These are phyloP conservation scores for Fregetta grallaria DNA, from an alignment of 2,113 vertebrate species.

Conservation along the genomic window DNA sequence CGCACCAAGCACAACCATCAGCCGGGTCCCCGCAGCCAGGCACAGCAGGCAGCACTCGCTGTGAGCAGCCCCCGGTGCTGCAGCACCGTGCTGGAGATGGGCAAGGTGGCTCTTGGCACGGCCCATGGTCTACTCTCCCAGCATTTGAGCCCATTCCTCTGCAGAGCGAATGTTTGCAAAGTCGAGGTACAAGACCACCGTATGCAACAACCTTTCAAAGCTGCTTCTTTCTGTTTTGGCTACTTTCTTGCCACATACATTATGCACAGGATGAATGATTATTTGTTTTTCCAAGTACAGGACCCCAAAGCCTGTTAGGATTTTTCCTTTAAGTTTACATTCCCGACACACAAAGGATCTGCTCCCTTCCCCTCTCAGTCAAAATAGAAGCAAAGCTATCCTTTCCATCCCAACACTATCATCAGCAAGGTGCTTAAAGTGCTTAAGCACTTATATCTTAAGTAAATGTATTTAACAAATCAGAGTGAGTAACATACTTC, in stretches of 20 bases:
- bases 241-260: background rate
- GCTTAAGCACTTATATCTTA: background rate
- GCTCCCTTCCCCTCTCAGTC: background rate
- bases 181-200: background rate
- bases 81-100: too few relatives aligned
- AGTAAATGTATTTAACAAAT: background rate
- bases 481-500: background rate
- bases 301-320: background rate
- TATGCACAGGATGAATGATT: background rate
- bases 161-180: background rate
- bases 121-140: background rate
- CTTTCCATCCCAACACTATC: background rate
- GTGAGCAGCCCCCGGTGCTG: too few relatives aligned
- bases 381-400: background rate
- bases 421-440: background rate
- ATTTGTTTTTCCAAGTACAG: background rate
- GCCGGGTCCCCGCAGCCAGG: background rate
- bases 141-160: background rate
- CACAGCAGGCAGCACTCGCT: background rate
- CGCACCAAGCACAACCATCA: background rate
- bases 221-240: background rate
- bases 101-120: accelerated
- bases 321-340: background rate
- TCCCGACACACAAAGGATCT: background rate
- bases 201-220: background rate